phyloP scores from a whole-genome alignment of 2,888 invertebrate species.

The Amphipoea lucens region DNA sequence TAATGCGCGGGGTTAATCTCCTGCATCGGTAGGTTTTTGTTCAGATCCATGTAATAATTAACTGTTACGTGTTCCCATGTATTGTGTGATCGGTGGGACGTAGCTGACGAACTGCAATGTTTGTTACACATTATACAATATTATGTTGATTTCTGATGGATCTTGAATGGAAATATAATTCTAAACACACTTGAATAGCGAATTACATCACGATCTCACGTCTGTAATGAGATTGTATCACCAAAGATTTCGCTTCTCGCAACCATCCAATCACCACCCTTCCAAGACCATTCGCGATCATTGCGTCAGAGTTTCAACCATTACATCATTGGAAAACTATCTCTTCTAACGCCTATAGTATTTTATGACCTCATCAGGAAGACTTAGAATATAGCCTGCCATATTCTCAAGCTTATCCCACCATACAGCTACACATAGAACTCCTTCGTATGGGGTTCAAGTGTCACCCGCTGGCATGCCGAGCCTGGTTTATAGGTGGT shows the following conservation, averaged over 20 bases:
- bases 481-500: constrained; percentile 62
- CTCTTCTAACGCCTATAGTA: constrained; percentile 15
- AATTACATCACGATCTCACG: constrained; percentile 20
- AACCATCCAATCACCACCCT: not conserved
- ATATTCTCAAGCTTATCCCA: constrained; percentile 3
- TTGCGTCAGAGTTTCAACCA: constrained; percentile 1
- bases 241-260: not conserved
- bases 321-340: not conserved
- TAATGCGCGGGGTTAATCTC: constrained; percentile 64
- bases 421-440: constrained; percentile 22
- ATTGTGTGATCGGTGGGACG: constrained; percentile 17
- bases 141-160: constrained; percentile 10
- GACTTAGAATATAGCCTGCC: not conserved
- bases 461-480: constrained; percentile 51
- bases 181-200: constrained; percentile 18
- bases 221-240: constrained; percentile 14
- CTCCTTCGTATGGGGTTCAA: constrained; percentile 27
- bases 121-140: not conserved
- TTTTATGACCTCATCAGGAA: constrained; percentile 28
- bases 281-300: not conserved
- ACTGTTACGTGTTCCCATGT: constrained; percentile 51
- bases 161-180: constrained; percentile 23
- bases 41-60: constrained; percentile 49
- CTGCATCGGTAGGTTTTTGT: constrained; percentile 56
- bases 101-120: not conserved